Base-by-base conservation (phyloP, 1,140 invertebrate species). In the Phortica variegata region DNA sequence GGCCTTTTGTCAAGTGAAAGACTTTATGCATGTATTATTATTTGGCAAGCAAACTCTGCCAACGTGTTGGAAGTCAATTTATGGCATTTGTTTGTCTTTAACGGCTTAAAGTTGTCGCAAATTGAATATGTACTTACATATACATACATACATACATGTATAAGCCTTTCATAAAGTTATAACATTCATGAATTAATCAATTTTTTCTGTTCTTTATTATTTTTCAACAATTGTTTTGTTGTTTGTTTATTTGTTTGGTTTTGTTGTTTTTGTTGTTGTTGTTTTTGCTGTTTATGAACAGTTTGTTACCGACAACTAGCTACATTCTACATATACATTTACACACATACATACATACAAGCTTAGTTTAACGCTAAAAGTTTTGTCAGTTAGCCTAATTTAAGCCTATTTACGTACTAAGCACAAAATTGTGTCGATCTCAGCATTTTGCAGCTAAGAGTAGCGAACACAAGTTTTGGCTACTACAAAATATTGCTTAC, bases 401-500 rank as follows among this genome's bases (percentile, higher is more conserved):
- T 66, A 66, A 66, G 68, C 60, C 63, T 63, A 7, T 29, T 12
- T 12, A 29, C n/a, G n/a, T n/a, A n/a, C n/a, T n/a, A n/a, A n/a
- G n/a, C n/a, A n/a, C n/a, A n/a, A n/a, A n/a, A n/a, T 29, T 29
- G 26, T 29, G 26, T 7, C 12, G 6, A 7, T 29, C 12, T 29
- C 12, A 50, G 21, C 32, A 36, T 50, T 37, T 43, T 52, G 32
- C 37, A 40, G 29, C 43, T 49, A 17, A 23, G 29, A 42, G 42
- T 37, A 43, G 32, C 31, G 21, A 47, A 21, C 32, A 38, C 10
- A 8, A 58, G 58, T 39, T 56, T 49, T 57, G 49, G 51, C 43
- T 59, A 63, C 53, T 53, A 58, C 43, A 45, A 57, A 63, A 60
- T 66, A 66, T 66, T 66, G 63, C 63, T 66, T 41, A 55, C 56